phyloP scores from a whole-genome alignment of 2,797 vertebrate genomes.

The Nyctalus aviator region DNA sequence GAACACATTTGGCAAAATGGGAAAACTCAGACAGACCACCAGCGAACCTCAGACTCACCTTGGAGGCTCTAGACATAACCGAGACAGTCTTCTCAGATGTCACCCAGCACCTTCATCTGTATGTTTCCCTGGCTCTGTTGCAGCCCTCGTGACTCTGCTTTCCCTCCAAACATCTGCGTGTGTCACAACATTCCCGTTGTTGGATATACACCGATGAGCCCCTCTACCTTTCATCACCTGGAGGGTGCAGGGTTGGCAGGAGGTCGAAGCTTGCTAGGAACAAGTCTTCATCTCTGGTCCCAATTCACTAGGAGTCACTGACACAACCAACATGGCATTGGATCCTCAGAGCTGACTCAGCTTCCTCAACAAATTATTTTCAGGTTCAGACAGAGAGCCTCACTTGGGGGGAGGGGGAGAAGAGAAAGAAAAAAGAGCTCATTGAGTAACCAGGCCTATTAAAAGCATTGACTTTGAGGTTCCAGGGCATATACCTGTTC shows the following conservation, averaged over 20 bases:
- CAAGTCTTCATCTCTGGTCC: neutral
- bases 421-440: neutral
- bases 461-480: neutral
- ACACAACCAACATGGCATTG: neutral
- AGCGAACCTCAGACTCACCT: neutral
- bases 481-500: neutral
- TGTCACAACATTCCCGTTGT: neutral
- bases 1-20: neutral
- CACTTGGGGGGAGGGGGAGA: neutral
- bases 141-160: neutral
- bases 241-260: neutral
- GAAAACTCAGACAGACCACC: neutral
- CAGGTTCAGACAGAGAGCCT: neutral
- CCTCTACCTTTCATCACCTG: neutral
- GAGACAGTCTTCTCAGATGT: neutral
- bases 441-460: neutral
- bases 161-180: neutral
- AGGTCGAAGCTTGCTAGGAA: neutral
- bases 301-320: neutral
- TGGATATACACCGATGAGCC: neutral
- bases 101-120: neutral
- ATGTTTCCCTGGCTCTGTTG: fast-evolving
- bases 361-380: neutral
- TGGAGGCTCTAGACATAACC: neutral
- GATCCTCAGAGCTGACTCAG: neutral